These are phyloP conservation scores for Cephalotes varians DNA, from an alignment of 2,888 invertebrate genomes.

Conservation along the genomic window DNA sequence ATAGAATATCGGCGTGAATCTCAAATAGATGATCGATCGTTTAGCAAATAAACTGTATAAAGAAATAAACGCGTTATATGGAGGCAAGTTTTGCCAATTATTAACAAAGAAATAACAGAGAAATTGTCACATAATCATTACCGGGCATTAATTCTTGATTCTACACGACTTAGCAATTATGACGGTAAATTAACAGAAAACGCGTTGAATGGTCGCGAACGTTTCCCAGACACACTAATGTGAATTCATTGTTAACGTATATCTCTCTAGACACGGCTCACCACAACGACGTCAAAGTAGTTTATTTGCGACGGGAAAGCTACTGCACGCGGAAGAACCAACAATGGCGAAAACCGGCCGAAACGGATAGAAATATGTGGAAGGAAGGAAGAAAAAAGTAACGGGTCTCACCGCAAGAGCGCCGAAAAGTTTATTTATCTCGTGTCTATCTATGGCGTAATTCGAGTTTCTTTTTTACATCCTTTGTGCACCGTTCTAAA, in stretches of 20 bases:
- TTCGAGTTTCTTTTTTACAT: slow-evolving; percentile 46
- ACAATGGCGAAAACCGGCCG: slow-evolving; percentile 27
- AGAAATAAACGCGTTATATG: background rate
- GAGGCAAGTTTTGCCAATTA: slow-evolving; percentile 15
- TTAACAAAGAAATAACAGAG: slow-evolving; percentile 12
- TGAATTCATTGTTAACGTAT: slow-evolving; percentile 28
- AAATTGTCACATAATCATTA: slow-evolving; percentile 15
- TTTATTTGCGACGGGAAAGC: slow-evolving; percentile 49
- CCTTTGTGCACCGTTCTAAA: background rate
- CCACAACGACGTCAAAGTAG: slow-evolving; percentile 36
- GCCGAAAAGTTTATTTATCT: slow-evolving; percentile 66
- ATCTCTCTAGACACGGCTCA: slow-evolving; percentile 30
- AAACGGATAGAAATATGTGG: slow-evolving; percentile 32
- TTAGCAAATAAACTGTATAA: slow-evolving; percentile 17
- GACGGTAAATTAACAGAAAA: slow-evolving; percentile 31
- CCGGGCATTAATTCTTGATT: slow-evolving; percentile 19
- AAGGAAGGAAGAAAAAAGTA: slow-evolving; percentile 42
- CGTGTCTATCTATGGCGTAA: slow-evolving; percentile 41
- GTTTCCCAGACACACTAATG: slow-evolving; percentile 36
- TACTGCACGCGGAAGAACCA: slow-evolving; percentile 24
- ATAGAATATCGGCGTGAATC: slow-evolving; percentile 31
- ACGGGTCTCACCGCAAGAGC: slow-evolving; percentile 46
- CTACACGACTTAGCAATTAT: slow-evolving; percentile 13
- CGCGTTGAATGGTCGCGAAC: slow-evolving; percentile 1
- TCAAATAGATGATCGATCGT: background rate